These are phyloP conservation scores for Enteromius fasciolatus DNA, from an alignment of 2,797 vertebrate species.

Conservation along the genomic window DNA sequence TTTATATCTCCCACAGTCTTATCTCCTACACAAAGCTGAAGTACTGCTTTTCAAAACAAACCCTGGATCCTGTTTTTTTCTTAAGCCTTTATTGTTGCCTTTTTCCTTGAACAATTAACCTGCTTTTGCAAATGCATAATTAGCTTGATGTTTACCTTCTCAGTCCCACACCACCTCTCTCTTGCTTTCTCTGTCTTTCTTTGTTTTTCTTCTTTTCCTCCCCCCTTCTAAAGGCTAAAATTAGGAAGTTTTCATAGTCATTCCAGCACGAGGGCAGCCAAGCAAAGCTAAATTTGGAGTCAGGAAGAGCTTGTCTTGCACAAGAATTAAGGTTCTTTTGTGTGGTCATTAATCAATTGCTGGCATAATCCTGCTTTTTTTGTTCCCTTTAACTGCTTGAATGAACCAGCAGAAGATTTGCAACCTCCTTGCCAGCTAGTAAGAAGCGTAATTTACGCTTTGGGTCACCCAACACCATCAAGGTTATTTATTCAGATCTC, in stretches of 20 bases:
- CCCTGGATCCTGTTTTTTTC: background rate
- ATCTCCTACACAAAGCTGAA: conserved; percentile 45
- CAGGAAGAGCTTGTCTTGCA: conserved; percentile 41
- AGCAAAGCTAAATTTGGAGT: conserved; percentile 28
- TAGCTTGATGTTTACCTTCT: conserved; percentile 1
- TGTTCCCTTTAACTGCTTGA: background rate
- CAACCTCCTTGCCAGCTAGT: background rate
- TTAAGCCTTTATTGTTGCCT: background rate
- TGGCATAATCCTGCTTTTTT: conserved; percentile 15
- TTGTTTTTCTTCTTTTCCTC: conserved; percentile 22
- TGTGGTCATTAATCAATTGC: conserved; percentile 34
- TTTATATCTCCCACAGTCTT: conserved; percentile 46
- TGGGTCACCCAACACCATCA: background rate
- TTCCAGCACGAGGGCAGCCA: conserved; percentile 27
- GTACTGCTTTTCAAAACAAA: conserved; percentile 55
- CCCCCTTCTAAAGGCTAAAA: conserved; percentile 30
- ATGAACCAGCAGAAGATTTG: background rate
- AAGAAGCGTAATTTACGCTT: conserved; percentile 5
- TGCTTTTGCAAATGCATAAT: background rate
- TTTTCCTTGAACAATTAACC: background rate
- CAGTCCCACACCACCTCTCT: background rate
- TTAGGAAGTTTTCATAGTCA: conserved; percentile 24
- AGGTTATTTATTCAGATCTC: background rate
- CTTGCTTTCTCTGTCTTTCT: conserved; percentile 5
- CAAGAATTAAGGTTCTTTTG: conserved; percentile 36